A percentile compares a stretch with the other conserved stretches of the same genome.
Conservation (phyloP, 2,888 invertebrate species). For the Tridacna crocea region DNA sequence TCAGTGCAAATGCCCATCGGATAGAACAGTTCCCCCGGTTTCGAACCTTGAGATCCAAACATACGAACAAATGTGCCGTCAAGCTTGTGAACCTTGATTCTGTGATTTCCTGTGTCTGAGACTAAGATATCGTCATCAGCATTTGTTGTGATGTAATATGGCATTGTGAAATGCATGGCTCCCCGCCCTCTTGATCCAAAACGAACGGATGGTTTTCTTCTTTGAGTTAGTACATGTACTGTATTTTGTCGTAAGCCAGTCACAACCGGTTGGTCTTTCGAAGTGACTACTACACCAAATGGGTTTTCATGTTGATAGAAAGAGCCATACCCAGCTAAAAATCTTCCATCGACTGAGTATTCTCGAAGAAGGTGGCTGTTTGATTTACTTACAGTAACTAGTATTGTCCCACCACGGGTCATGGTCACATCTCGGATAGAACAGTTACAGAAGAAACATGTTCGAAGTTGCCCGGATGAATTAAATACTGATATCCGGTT, state of each 20-base stretch:
- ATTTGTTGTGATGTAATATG: conserved; percentile 71
- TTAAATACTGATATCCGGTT: conserved; percentile 68
- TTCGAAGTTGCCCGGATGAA: conserved; percentile 58
- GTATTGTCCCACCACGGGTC: conserved; percentile 62
- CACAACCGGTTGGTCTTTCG: conserved; percentile 63
- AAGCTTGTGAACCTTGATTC: conserved; percentile 72
- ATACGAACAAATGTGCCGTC: conserved; percentile 67
- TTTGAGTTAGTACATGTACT: conserved; percentile 69
- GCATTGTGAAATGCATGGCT: conserved; percentile 66
- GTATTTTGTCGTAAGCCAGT: conserved; percentile 71
- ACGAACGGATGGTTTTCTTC: conserved; percentile 66
- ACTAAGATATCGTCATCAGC: conserved; percentile 71
- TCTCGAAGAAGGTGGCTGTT: conserved; percentile 65
- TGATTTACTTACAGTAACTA: conserved; percentile 66
- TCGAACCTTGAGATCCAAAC: conserved; percentile 70
- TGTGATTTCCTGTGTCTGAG: conserved; percentile 74
- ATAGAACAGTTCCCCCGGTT: conserved; percentile 70
- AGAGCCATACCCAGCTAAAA: conserved; percentile 63
- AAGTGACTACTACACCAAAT: conserved; percentile 68
- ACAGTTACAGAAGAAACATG: conserved; percentile 69
- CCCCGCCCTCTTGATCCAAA: conserved; percentile 74
- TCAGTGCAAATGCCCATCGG: conserved; percentile 78
- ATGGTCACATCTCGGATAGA: conserved; percentile 69
- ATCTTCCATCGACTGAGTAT: conserved; percentile 65
- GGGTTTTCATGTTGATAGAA: conserved; percentile 73